phyloP scores from a whole-genome alignment of 2,113 vertebrate species.

The Fulmarus glacialis region DNA sequence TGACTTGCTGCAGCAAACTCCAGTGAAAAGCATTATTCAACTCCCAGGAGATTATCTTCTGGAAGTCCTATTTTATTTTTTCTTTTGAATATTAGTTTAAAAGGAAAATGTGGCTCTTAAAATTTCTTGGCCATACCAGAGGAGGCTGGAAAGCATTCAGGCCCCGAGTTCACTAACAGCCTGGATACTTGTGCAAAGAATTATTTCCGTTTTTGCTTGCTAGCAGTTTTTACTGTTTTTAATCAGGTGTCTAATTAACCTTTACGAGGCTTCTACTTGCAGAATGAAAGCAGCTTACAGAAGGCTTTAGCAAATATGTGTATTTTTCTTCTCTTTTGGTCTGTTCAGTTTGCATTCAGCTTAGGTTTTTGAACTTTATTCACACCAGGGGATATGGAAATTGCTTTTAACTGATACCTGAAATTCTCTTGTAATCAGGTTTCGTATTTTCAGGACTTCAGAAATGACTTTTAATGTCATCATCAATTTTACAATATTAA shows the following conservation, averaged over 20 bases:
- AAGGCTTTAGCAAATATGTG: background rate
- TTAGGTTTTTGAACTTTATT: background rate
- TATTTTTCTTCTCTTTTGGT: background rate
- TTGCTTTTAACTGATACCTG: background rate
- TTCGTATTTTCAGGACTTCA: background rate
- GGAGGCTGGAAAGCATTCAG: background rate
- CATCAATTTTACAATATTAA: background rate
- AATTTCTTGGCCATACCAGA: background rate
- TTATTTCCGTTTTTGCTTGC: background rate
- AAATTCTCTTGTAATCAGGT: background rate
- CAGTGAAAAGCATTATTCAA: background rate
- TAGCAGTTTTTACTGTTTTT: background rate
- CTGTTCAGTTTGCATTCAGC: background rate
- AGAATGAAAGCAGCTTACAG: background rate
- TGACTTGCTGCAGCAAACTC: background rate
- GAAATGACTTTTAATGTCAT: background rate
- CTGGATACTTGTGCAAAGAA: background rate
- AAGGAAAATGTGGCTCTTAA: background rate
- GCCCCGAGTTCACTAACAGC: background rate
- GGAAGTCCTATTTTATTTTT: background rate
- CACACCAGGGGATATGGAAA: background rate
- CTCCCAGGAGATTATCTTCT: background rate
- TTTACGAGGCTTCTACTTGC: background rate
- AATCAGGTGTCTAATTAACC: background rate
- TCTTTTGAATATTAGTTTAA: background rate